These are phyloP conservation scores for Ganaspis brasiliensis DNA, from an alignment of 2,888 invertebrate species.

Conservation along the genomic window DNA sequence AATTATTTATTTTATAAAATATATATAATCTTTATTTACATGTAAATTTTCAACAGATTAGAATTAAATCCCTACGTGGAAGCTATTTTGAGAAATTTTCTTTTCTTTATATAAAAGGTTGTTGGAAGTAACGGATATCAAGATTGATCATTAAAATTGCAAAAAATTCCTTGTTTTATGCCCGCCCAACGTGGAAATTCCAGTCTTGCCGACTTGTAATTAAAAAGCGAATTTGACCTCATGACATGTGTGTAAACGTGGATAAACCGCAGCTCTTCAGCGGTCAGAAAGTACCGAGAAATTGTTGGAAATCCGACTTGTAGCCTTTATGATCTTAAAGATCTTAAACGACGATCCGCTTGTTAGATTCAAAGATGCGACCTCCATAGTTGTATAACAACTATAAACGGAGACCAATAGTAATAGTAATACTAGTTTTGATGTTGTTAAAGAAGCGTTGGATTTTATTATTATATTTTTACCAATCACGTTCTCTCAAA, in stretches of 20 bases:
- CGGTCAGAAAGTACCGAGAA: conserved; percentile 27
- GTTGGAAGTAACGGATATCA: conserved; percentile 3
- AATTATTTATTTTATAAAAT: no score
- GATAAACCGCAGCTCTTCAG: conserved; percentile 31
- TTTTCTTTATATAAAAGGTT: neutral
- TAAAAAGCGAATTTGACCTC: conserved; percentile 41
- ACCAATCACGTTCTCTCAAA: neutral
- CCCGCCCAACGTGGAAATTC: neutral
- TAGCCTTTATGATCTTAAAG: conserved; percentile 31
- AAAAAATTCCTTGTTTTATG: conserved; percentile 19
- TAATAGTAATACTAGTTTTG: conserved; percentile 15
- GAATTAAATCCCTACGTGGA: neutral
- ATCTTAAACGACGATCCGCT: conserved; percentile 35
- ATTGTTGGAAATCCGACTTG: conserved; percentile 41
- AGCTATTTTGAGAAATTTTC: neutral
- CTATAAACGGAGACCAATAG: conserved; percentile 21
- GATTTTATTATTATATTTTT: conserved; percentile 3
- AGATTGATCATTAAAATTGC: conserved; percentile 23
- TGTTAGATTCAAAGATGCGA: conserved; percentile 31
- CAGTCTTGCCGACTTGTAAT: conserved; percentile 9
- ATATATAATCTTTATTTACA: neutral
- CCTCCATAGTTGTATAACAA: conserved; percentile 41
- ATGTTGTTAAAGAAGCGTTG: conserved; percentile 26
- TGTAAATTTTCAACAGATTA: neutral
- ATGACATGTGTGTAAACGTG: conserved; percentile 34